phyloP scores from a whole-genome alignment of 2,888 invertebrate species.

The Macaria liturata region DNA sequence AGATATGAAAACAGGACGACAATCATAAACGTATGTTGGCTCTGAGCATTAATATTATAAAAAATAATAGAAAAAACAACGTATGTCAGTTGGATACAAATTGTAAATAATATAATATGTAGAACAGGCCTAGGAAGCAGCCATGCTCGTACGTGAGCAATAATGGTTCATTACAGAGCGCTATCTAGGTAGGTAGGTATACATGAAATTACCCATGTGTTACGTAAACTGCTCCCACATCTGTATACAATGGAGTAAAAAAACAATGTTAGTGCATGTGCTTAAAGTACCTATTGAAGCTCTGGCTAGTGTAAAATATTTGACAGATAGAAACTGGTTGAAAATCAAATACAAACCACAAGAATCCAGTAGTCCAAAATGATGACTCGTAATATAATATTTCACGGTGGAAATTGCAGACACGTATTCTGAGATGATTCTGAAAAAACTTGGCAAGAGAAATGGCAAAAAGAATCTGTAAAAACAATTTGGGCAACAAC shows the following conservation, averaged over 20 bases:
- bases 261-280: constrained; percentile 19
- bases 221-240: constrained; percentile 47
- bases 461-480: too few species aligned
- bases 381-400: too few species aligned
- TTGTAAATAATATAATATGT: neutral
- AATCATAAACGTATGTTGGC: too few species aligned
- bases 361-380: too few species aligned
- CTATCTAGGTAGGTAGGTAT: constrained; percentile 30
- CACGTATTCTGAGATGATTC: too few species aligned
- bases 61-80: too few species aligned
- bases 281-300: constrained; percentile 10
- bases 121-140: constrained; percentile 16
- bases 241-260: constrained; percentile 30
- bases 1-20: too few species aligned
- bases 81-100: neutral
- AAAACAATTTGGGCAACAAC: too few species aligned
- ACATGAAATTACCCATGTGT: constrained; percentile 49
- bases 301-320: constrained; percentile 1
- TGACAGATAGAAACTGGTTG: neutral
- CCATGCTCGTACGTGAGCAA: constrained; percentile 30
- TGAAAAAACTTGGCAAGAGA: too few species aligned
- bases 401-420: too few species aligned
- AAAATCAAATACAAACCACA: too few species aligned
- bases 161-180: constrained; percentile 43
- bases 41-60: too few species aligned